A percentile compares a stretch with the other conserved stretches of the same genome.
Conservation (phyloP, 2,797 vertebrate genomes). For the Tenualosa thibaudeaui region DNA sequence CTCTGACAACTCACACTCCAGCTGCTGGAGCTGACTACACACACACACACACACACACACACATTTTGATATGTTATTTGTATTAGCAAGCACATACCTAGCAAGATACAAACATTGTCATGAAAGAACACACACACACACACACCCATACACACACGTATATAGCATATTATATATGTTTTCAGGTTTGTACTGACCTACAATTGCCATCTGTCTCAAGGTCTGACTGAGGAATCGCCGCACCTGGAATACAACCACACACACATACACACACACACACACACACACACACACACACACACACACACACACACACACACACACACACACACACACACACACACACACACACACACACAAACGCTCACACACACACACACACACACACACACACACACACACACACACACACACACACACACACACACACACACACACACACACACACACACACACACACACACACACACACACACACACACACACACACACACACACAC, state of each 20-base stretch:
- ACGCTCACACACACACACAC: no score
- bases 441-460: not conserved
- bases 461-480: not conserved
- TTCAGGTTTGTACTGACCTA: not conserved
- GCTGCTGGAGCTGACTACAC: not conserved
- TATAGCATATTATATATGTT: no score
- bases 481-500: not conserved
- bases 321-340: no score
- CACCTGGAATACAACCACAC: not conserved
- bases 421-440: not conserved
- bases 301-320: no score
- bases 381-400: no score
- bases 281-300: no score
- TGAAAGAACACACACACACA: no score
- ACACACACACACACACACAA: no score
- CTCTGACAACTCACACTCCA: conserved; percentile 3
- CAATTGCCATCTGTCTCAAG: not conserved
- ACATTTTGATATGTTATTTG: no score
- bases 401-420: not conserved
- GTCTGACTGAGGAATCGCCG: not conserved
- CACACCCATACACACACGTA: no score
- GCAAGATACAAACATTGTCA: no score
- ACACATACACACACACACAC: not conserved
- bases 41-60: not conserved
- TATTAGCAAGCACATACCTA: no score